Evolutionary conservation across 2,113 vertebrate species (phyloP).

Genomic region (Rhea pennata): DNA sequence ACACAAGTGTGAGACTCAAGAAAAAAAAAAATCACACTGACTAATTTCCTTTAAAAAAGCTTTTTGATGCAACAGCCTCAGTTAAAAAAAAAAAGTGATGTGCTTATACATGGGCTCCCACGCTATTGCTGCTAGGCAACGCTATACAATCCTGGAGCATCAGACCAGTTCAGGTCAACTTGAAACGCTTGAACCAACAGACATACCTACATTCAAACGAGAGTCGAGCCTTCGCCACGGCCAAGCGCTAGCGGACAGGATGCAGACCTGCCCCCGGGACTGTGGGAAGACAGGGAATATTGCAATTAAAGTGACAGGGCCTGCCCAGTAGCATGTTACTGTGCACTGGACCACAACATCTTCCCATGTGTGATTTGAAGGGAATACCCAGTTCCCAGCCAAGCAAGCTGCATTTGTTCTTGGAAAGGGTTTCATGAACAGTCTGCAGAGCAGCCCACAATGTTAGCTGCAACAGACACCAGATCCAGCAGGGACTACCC

Average conservation of each 20-base stretch:
- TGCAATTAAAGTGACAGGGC: background rate
- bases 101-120: slow-evolving; percentile 20
- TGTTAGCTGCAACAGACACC: background rate
- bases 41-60: slow-evolving; percentile 22
- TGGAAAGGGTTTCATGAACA: background rate
- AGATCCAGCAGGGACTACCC: background rate
- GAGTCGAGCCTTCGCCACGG: background rate
- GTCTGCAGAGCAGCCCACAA: background rate
- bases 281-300: background rate
- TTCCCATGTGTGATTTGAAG: accelerated
- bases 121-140: background rate
- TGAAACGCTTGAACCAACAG: accelerated
- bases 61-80: background rate
- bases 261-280: background rate
- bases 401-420: background rate
- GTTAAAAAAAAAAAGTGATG: background rate
- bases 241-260: background rate
- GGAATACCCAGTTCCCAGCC: background rate
- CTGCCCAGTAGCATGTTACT: accelerated
- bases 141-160: background rate
- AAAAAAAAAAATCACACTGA: background rate
- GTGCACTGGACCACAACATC: accelerated
- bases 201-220: accelerated
- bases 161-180: background rate
- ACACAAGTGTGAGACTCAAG: background rate